phyloP scores from a whole-genome alignment of 1,140 invertebrate species.

The Meteorus sp. region DNA sequence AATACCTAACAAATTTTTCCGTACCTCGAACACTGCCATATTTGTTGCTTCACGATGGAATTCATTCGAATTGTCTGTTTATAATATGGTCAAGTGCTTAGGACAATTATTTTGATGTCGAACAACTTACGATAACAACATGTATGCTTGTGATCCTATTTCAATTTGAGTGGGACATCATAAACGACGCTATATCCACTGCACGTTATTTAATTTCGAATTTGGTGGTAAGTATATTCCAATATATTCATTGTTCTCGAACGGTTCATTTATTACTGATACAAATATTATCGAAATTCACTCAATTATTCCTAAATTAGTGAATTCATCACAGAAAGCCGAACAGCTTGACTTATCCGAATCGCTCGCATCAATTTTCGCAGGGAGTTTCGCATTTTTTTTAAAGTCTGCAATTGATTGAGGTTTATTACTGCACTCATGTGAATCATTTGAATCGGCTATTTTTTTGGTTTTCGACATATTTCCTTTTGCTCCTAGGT shows the following conservation, averaged over 20 bases:
- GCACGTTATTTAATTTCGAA: no score
- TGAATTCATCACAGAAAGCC: not conserved
- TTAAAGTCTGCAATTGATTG: not conserved
- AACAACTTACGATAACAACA: not conserved
- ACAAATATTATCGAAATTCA: not conserved
- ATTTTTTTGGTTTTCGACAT: constrained; percentile 33
- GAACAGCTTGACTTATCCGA: not conserved
- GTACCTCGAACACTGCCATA: constrained; percentile 24
- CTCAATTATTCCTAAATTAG: not conserved
- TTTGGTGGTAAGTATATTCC: no score
- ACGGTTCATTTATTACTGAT: no score
- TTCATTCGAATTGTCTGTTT: constrained; percentile 5
- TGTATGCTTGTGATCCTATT: not conserved
- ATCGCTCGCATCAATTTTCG: no score
- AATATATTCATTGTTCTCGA: no score
- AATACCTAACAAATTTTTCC: constrained; percentile 7
- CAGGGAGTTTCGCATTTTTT: not conserved
- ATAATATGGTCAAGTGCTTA: not conserved
- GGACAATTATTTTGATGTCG: constrained; percentile 26
- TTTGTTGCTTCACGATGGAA: constrained; percentile 25
- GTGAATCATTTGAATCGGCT: not conserved
- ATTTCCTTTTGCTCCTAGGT: constrained; percentile 56
- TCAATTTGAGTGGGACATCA: no score
- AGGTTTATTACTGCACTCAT: not conserved
- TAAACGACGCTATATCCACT: no score